Evolutionary conservation across 2,113 vertebrate genomes (phyloP), one percentile per base, ranked within the genome.

Genomic region (Jaculus jaculus): DNA sequence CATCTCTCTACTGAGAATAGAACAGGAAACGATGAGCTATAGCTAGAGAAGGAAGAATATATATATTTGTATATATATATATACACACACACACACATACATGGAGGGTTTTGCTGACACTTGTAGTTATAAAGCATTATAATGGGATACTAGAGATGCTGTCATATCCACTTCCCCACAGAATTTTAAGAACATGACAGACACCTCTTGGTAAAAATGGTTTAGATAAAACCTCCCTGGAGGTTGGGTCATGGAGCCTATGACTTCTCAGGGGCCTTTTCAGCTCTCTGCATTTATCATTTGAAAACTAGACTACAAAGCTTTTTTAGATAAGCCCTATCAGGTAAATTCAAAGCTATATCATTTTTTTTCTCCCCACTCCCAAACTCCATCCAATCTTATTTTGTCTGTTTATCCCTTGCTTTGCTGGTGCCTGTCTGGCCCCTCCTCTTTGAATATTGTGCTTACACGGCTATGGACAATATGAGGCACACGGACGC

Each of bases 211-310:
- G 94, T 89, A 95, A 96, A 97, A 97, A 95, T 96, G 96, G 94
- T 96, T 96, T 97, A 95, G 94, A 93, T 96, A 96, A 97, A 97
- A 85, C 71, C 93, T 96, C 94, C 90, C 97, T 83, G 26, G 95
- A 94, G 96, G 84, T 5, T 83, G 71, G 77, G 77, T 93, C 90
- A 91, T 88, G 85, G 78, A 93, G 91, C 93, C 84, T 93, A 94
- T 90, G 90, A 89, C 93, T 92, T 96, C 96, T 94, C 88, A 71
- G 61, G 95, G 93, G 85, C 63, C 82, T 90, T 95, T 93, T 96
- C 93, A 90, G 82, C 84, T 72, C 90, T 95, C 17, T 96, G 91
- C 95, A 94, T 95, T 97, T 94, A 96, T 95, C 95, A 97, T 97
- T 96, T 97, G 95, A 95, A 96, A 94, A 96, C 93, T 93, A 84